Evolutionary conservation across 2,888 invertebrate species (phyloP).

Genomic region (Phania funesta): DNA sequence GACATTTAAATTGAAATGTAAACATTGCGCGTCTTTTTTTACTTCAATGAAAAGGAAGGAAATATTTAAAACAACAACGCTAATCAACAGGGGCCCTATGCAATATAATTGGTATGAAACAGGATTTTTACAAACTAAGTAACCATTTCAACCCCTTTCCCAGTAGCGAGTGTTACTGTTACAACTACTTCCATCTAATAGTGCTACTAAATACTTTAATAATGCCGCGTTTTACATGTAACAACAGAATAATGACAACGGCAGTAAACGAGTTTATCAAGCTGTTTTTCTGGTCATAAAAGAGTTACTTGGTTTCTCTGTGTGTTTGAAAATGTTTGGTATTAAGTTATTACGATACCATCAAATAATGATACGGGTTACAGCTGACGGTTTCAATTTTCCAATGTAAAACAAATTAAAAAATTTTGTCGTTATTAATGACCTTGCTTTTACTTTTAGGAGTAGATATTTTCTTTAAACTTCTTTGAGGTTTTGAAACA

Average conservation of each 20-base stretch:
- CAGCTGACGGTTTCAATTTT: constrained; percentile 49
- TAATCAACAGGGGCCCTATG: constrained; percentile 56
- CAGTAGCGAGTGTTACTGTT: background rate
- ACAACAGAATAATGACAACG: constrained; percentile 58
- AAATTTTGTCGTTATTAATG: background rate
- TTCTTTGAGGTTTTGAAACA: too few species aligned
- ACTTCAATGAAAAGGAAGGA: constrained; percentile 4
- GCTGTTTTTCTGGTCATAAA: constrained; percentile 38
- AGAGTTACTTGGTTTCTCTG: background rate
- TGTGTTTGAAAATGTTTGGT: constrained; percentile 3
- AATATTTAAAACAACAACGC: constrained; percentile 38
- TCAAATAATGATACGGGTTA: constrained; percentile 57
- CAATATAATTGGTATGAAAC: constrained; percentile 14
- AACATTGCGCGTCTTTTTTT: constrained; percentile 45
- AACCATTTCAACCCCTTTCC: constrained; percentile 51
- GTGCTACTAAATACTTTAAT: constrained; percentile 61
- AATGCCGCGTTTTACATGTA: constrained; percentile 57
- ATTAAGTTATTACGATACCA: constrained; percentile 47
- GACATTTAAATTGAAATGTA: constrained; percentile 53
- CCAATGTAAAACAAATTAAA: background rate
- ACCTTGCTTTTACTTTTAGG: too few species aligned
- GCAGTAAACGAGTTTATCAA: constrained; percentile 4
- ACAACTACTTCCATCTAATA: constrained; percentile 14
- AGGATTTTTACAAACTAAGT: constrained; percentile 38
- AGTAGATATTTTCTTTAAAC: too few species aligned